Evolutionary conservation across 2,888 invertebrate species (phyloP), one percentile per base, ranked within the genome.

Genomic region (Caenorhabditis panamensis): DNA sequence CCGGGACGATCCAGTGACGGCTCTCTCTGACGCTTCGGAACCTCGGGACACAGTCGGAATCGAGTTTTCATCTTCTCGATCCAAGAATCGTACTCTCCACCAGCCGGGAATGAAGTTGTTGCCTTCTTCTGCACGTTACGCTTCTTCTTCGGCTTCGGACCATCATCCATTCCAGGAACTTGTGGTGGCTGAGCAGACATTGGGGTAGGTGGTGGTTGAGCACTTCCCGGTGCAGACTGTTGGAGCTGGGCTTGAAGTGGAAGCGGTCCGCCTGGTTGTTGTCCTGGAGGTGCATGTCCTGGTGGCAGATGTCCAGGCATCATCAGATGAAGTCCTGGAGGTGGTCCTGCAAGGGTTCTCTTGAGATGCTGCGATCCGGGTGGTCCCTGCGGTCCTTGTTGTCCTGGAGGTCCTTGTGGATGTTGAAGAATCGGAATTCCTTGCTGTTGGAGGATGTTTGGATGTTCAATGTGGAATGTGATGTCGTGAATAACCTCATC

Each of bases 141-240:
- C 78, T 88, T 89, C 84, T 88, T 88, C 78, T 89, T 89, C n/a
- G 84, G 78, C 58, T 84, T 85, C 22, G 88, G 79, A 3, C 54
- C 73, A 13, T 69, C 73, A 4, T 64, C 68, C 0, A n/a, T n/a
- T n/a, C n/a, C n/a, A n/a, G n/a, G 26, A 8, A 53, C n/a, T 6
- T 49, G 69, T 44, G 37, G 51, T 18, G 63, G 69, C n/a, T 69
- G 77, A n/a, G 64, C 51, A 0, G 28, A 36, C n/a, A 59, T 59
- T n/a, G 47, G 58, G 9, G 31, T 9, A n/a, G 36, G 56, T 0
- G 41, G 49, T 16, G 37, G 66, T 13, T 36, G 72, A 11, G 51
- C 54, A 5, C 18, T 9, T 20, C 28, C 51, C 24, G 51, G 51
- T 24, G 26, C 31, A 18, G 28, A 20, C 16, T 37, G 41, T 20